Percentiles rank a stretch among this genome's conserved stretches.
Conservation (phyloP, 2,797 vertebrate species). For the Enteromius afrohamiltoni region DNA sequence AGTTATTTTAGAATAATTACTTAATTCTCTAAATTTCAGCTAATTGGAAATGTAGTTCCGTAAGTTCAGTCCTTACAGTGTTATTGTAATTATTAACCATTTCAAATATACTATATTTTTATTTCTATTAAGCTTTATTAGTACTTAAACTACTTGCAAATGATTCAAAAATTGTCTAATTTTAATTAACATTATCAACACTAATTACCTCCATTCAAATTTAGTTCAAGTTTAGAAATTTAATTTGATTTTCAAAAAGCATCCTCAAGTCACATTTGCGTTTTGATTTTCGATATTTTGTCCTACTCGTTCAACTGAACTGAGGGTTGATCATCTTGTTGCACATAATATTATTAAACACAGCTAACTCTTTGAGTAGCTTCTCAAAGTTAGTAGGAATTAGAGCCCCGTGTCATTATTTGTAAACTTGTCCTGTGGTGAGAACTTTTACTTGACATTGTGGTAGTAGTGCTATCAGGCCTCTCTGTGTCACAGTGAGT, state of each 20-base stretch:
- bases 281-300: background rate
- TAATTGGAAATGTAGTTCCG: background rate
- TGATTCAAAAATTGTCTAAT: too few species aligned
- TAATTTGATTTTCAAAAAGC: too few species aligned
- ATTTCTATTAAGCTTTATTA: background rate
- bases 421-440: background rate
- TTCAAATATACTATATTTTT: background rate
- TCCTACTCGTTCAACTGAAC: background rate
- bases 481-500: constrained; percentile 1
- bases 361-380: background rate
- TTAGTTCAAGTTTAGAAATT: too few species aligned
- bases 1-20: background rate
- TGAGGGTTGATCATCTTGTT: background rate
- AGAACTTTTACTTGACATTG: background rate
- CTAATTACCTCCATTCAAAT: too few species aligned
- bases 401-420: background rate
- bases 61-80: background rate
- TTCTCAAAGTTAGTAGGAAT: background rate
- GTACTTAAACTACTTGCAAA: too few species aligned
- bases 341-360: background rate
- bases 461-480: background rate
- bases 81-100: background rate
- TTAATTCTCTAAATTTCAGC: background rate
- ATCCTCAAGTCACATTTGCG: too few species aligned
- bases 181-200: too few species aligned